A percentile compares a stretch with the other conserved stretches of the same genome.
phyloP scores from a whole-genome alignment of 2,888 invertebrate species.

The Nowickia ferox region DNA sequence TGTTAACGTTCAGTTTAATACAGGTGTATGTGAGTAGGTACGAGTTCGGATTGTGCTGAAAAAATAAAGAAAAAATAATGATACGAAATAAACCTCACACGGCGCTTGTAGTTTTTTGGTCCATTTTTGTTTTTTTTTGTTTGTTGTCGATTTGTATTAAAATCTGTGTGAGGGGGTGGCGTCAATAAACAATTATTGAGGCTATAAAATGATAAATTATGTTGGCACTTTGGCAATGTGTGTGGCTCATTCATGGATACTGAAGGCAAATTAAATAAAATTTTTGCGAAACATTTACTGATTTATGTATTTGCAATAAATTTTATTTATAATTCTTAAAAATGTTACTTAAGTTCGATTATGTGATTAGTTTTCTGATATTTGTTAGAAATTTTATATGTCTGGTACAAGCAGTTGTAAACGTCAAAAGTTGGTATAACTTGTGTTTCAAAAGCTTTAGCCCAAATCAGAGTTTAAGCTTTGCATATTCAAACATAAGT shows the following conservation, averaged over 20 bases:
- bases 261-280: neutral
- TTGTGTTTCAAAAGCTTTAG: too few species aligned
- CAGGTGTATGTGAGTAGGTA: conserved; percentile 16
- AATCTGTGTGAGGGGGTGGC: conserved; percentile 23
- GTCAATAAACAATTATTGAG: conserved; percentile 62
- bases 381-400: too few species aligned
- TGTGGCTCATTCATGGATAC: conserved; percentile 23
- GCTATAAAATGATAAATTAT: conserved; percentile 69
- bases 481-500: too few species aligned
- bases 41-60: neutral
- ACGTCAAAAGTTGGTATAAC: too few species aligned
- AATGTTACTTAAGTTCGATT: too few species aligned
- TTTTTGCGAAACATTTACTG: neutral
- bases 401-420: too few species aligned
- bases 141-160: conserved; percentile 8
- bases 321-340: neutral
- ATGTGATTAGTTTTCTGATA: too few species aligned
- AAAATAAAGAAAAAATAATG: neutral
- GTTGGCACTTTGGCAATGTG: conserved; percentile 61
- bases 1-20: neutral
- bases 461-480: too few species aligned
- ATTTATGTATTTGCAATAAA: neutral
- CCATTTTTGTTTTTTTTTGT: conserved; percentile 26
- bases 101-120: conserved; percentile 6
- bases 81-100: conserved; percentile 48